Evolutionary conservation across 2,797 vertebrate genomes (phyloP).

Genomic region (Phoebastria nigripes): DNA sequence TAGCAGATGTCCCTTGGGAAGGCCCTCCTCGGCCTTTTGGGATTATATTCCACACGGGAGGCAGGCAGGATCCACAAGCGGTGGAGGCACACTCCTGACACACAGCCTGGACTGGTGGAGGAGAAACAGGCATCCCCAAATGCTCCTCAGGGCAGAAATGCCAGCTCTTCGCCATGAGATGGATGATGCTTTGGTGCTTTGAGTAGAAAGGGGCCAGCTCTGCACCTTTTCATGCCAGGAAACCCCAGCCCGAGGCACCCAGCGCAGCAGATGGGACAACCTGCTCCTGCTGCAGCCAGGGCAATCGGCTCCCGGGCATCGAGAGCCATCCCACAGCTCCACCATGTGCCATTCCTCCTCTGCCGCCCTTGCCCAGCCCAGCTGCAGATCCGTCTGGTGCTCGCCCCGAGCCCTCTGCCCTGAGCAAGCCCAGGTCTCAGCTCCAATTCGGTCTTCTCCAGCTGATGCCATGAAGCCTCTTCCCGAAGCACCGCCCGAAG

Average conservation of each 20-base stretch:
- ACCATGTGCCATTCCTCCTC: neutral
- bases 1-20: neutral
- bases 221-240: accelerated
- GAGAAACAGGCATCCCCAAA: neutral
- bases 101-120: neutral
- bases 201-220: neutral
- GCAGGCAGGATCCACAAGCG: neutral
- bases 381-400: neutral
- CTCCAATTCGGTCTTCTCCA: neutral
- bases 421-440: neutral
- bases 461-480: neutral
- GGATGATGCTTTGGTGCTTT: neutral
- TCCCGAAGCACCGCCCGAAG: neutral
- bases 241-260: neutral
- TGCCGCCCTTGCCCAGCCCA: neutral
- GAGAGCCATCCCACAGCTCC: neutral
- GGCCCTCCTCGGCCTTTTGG: neutral
- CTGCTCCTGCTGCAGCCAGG: neutral
- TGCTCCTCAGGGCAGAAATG: accelerated
- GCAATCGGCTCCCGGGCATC: accelerated
- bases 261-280: neutral
- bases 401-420: neutral
- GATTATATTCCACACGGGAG: conserved; percentile 12
- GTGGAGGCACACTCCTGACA: neutral
- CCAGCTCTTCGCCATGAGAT: accelerated